These are phyloP conservation scores for Illadopsis cleaveri DNA, from an alignment of 2,113 vertebrate species.

Conservation along the genomic window DNA sequence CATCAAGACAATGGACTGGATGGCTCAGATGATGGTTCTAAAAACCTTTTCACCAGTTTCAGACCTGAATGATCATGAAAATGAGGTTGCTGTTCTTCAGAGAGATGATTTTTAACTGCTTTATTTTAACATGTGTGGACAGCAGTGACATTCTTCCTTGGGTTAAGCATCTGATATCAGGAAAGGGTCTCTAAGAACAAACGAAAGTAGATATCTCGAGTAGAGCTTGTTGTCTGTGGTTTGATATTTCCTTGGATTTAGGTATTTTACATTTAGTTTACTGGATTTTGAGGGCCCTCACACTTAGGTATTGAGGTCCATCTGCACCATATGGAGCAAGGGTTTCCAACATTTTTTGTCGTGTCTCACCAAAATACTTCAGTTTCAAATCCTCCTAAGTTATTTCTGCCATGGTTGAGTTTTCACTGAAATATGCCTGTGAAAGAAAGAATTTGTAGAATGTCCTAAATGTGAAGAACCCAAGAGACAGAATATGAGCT, in stretches of 20 bases:
- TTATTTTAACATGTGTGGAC: background rate
- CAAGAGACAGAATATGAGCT: background rate
- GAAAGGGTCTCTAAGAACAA: background rate
- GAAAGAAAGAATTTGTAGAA: background rate
- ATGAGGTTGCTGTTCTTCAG: background rate
- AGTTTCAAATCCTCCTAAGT: background rate
- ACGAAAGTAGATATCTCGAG: background rate
- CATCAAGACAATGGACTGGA: background rate
- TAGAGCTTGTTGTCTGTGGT: background rate
- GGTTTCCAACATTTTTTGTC: background rate
- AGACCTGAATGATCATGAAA: background rate
- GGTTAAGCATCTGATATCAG: background rate
- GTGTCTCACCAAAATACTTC: background rate
- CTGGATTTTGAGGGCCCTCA: background rate
- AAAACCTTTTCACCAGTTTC: background rate
- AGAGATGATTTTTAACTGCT: background rate
- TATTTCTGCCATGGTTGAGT: background rate
- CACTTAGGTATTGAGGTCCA: background rate
- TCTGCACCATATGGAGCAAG: background rate
- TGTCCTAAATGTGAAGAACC: background rate
- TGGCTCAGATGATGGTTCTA: background rate
- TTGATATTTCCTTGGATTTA: background rate
- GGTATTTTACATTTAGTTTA: background rate
- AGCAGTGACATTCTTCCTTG: background rate
- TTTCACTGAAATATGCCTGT: background rate